These are phyloP conservation scores for Drosophila paranaensis DNA, from an alignment of 2,888 invertebrate species.

Conservation along the genomic window DNA sequence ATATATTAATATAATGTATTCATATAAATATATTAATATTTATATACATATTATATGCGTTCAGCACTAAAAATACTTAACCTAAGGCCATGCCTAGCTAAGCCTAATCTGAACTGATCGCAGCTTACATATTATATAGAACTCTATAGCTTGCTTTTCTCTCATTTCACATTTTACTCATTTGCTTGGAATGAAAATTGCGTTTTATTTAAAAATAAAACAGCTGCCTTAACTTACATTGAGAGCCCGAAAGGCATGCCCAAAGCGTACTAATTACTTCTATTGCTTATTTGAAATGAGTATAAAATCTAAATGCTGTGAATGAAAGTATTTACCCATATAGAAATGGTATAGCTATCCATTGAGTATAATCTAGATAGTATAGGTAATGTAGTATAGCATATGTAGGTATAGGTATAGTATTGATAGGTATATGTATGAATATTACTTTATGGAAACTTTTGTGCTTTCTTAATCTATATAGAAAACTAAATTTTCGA, in stretches of 20 bases:
- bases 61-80: too few relatives aligned
- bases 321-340: too few relatives aligned
- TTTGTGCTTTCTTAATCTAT: background rate
- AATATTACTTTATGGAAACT: background rate
- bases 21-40: too few relatives aligned
- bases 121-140: background rate
- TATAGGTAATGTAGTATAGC: too few relatives aligned
- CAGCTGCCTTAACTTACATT: background rate
- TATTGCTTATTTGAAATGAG: background rate
- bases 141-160: background rate
- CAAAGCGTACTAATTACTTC: background rate
- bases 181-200: background rate
- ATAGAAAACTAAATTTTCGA: background rate
- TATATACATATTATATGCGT: too few relatives aligned
- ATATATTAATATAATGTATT: too few relatives aligned
- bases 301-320: background rate
- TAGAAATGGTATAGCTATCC: too few relatives aligned
- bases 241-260: background rate
- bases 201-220: background rate
- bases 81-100: background rate
- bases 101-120: conserved; percentile 25
- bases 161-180: background rate
- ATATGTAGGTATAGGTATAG: too few relatives aligned
- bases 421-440: too few relatives aligned
- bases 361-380: too few relatives aligned